Evolutionary conservation across 1,140 invertebrate species (phyloP).

Genomic region (Yoshiicerus persimilis): DNA sequence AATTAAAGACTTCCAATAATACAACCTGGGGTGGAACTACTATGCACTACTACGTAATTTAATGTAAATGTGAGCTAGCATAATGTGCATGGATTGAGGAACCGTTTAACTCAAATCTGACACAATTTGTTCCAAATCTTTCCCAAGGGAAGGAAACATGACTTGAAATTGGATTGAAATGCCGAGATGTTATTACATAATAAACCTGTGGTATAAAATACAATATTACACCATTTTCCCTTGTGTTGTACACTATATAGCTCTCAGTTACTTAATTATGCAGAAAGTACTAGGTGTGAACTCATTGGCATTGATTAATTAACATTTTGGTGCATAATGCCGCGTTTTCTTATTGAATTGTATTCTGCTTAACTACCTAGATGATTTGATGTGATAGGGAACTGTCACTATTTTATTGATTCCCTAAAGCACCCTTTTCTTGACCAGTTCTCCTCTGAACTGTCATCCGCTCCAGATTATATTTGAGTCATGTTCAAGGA

Average conservation of each 20-base stretch:
- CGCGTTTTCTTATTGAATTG: not conserved
- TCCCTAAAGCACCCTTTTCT: not conserved
- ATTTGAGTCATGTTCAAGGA: constrained; percentile 10
- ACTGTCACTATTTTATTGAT: not conserved
- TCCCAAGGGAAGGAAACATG: not conserved
- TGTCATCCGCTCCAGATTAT: not conserved
- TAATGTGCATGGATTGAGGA: not conserved
- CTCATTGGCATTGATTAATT: not conserved
- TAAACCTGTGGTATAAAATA: too few species aligned
- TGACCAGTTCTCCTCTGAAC: not conserved
- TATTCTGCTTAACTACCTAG: not conserved
- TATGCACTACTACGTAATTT: not conserved
- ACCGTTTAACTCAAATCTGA: not conserved
- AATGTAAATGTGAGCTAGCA: not conserved
- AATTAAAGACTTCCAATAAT: constrained; percentile 1
- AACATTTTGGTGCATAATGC: not conserved
- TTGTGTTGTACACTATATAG: not conserved
- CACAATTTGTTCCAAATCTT: not conserved
- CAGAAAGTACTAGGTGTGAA: not conserved
- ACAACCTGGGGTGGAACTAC: not conserved
- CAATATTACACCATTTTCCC: too few species aligned
- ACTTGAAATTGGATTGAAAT: not conserved
- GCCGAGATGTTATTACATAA: not conserved
- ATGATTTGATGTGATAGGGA: not conserved
- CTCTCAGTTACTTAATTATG: not conserved